A percentile compares a stretch with the other conserved stretches of the same genome.
These are phyloP conservation scores for Minunthozetes semirufus DNA, from an alignment of 2,888 invertebrate species.

Conservation along the genomic window DNA sequence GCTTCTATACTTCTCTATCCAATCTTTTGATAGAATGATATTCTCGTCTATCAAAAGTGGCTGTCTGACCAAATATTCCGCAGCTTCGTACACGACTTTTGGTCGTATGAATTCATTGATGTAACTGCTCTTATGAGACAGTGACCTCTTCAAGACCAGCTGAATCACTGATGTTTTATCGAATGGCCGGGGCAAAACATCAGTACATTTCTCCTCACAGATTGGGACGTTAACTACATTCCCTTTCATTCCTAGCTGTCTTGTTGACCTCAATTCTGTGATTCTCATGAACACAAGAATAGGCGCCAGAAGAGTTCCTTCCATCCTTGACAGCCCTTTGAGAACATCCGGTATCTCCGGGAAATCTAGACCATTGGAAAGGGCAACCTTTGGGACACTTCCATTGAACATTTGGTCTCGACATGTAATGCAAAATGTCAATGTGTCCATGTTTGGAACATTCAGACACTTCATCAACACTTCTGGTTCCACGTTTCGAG, in stretches of 20 bases:
- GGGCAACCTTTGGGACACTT: neutral
- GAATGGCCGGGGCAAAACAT: neutral
- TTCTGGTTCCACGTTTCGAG: neutral
- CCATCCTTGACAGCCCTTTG: neutral
- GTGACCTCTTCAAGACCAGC: neutral
- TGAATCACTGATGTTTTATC: neutral
- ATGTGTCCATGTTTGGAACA: neutral
- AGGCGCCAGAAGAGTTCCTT: neutral
- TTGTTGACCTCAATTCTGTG: neutral
- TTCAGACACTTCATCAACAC: neutral
- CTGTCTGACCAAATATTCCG: neutral
- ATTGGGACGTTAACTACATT: no score
- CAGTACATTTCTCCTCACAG: no score
- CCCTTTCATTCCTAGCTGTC: neutral
- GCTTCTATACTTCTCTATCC: neutral
- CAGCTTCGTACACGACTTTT: neutral
- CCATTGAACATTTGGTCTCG: neutral
- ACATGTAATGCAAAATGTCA: neutral
- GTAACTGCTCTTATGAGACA: neutral
- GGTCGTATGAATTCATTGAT: neutral
- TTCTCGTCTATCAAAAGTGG: neutral
- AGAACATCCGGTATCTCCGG: neutral
- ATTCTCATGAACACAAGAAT: neutral
- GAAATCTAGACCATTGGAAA: neutral
- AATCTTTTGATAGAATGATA: neutral